phyloP scores from a whole-genome alignment of 2,888 invertebrate species.

The Oxytorus armatus region DNA sequence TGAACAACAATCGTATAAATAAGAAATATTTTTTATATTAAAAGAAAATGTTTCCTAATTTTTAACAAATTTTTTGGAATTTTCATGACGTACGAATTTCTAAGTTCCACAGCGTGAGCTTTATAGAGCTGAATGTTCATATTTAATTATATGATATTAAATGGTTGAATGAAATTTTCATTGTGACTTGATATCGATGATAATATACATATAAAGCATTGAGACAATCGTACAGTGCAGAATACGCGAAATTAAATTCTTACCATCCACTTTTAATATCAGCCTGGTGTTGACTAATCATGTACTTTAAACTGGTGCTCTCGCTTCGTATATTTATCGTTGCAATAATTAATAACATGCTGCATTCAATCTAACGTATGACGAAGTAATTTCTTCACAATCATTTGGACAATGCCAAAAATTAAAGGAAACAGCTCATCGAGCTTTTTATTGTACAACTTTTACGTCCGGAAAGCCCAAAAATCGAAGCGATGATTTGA shows the following conservation, averaged over 20 bases:
- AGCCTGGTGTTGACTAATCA: background rate
- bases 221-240: slow-evolving; percentile 45
- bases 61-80: slow-evolving; percentile 1
- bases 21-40: background rate
- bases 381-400: slow-evolving; percentile 6
- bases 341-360: slow-evolving; percentile 61
- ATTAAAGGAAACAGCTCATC: too few species aligned
- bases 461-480: background rate
- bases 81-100: too few species aligned
- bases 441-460: background rate
- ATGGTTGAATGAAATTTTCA: background rate
- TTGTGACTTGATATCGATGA: background rate
- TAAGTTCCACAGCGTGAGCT: too few species aligned
- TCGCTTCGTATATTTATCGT: background rate
- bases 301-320: background rate
- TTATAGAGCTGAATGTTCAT: too few species aligned
- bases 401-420: slow-evolving; percentile 9
- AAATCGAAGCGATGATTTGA: too few species aligned
- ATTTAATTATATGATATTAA: too few species aligned
- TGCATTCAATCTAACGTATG: slow-evolving; percentile 56
- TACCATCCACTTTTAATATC: slow-evolving; percentile 23
- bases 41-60: too few species aligned
- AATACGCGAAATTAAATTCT: slow-evolving; percentile 36
- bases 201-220: slow-evolving; percentile 29
- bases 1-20: too few species aligned